Base-by-base conservation (phyloP, 2,888 invertebrate genomes). In the Megalurothrips usitatus region DNA sequence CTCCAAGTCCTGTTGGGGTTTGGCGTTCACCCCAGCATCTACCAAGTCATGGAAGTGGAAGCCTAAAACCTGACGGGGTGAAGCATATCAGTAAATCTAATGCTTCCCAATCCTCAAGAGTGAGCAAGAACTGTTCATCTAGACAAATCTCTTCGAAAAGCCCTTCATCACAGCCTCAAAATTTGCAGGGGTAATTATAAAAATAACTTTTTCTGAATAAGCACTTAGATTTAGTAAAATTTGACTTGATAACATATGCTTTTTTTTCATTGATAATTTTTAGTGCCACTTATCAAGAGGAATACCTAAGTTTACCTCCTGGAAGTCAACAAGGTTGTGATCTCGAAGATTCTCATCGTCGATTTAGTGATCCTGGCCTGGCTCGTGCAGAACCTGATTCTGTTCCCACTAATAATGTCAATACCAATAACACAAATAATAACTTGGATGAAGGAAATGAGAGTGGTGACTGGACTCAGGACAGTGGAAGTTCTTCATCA, bases 391-490 rank as follows among this genome's bases (percentile, higher is more conserved):
- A 75, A 26, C 12, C 68, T 10, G 68, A 75, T 26, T 26, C 68
- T 1, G 26, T 26, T 75, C 68, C 68, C 10, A 4, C 26, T 58
- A 58, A 58, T 68, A 68, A 68, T 75, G 26, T 75, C 23, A 75
- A 75, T 26, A 12, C 10, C 68, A 75, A 75, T 26, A 75, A 75
- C 23, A 75, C 12, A n/a, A 75, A 75, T 26, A 75, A 26, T 26
- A 75, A 75, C 23, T 26, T 75, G 23, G 68, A 23, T 26, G 68
- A 75, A 75, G 68, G 12, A 75, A 75, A 75, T 75, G 68, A 75
- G 23, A 75, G 68, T 26, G 68, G 68, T 26, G 68, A 75, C 12
- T 75, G 68, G 68, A 23, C 68, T 23, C 68, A 75, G 1, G 26
- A 23, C 8, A 75, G 68, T 26, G 26, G 68, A 9, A 75, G 68